Evolutionary conservation across 2,888 invertebrate species (phyloP), one percentile per base, ranked within the genome.

Genomic region (Melipona beecheii): DNA sequence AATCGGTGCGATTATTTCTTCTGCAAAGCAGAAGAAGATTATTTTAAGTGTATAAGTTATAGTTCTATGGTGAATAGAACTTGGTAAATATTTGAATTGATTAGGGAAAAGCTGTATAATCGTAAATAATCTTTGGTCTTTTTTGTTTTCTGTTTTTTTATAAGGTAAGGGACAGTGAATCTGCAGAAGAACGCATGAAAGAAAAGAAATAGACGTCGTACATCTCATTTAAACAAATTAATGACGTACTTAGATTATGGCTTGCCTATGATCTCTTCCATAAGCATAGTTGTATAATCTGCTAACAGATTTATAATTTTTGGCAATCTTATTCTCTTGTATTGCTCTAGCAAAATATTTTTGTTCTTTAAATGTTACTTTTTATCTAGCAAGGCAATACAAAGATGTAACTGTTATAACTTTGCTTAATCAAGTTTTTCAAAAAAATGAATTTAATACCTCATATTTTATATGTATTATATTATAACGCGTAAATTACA

Each of bases 181-280:
- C 24, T 79, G 74, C 68, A 36, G 65, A 68, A 78, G 21, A 69
- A 49, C 19, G 31, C 65, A 73, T 72, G 71, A 70, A 77, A 66
- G 9, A 74, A 78, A 77, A 74, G 27, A 27, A 71, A 60, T 64
- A 31, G 64, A 80, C 78, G 75, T 86, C 79, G 75, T 77, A 79
- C 72, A 82, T 81, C 56, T 85, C 80, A 68, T 73, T 87, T 71
- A 78, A 81, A 68, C 49, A 69, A 80, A 78, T 62, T 73, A 75
- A 78, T 83, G 75, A 89, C 81, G 90, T 89, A 89, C 88, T 89
- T 89, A 89, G 85, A 89, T 90, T 82, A 90, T 90, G 85, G 90
- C 87, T 90, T 90, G 84, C 86, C 84, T 90, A 87, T 87, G 85
- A 88, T 90, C 86, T 90, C 87, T 81, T 87, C 84, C 83, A 81